Conservation (phyloP, 2,797 vertebrate genomes). For the Sebastes hubbsi region DNA sequence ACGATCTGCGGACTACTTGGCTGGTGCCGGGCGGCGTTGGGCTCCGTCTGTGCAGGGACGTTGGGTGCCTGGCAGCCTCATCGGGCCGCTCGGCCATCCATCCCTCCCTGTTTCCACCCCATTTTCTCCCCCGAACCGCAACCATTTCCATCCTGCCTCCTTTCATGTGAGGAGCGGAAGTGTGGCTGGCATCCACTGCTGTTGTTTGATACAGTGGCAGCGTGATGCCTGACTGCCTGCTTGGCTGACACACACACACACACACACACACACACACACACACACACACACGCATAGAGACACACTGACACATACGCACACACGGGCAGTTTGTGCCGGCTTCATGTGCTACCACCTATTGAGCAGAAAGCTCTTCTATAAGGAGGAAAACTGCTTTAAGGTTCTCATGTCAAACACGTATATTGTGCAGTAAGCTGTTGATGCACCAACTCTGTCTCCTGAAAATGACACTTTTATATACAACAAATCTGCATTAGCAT, state of each 20-base stretch:
- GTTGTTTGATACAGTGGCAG: conserved; percentile 71
- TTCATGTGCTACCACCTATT: conserved; percentile 33
- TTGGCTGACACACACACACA: conserved; percentile 38
- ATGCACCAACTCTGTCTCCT: neutral
- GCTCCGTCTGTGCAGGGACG: conserved; percentile 87
- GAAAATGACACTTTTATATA: neutral
- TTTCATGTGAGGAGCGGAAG: conserved; percentile 70
- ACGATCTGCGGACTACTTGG: conserved; percentile 37
- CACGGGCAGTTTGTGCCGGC: conserved; percentile 28
- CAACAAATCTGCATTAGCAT: neutral
- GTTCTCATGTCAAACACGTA: conserved; percentile 8
- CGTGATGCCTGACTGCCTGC: conserved; percentile 64
- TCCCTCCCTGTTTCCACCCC: conserved; percentile 9
- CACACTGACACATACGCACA: neutral
- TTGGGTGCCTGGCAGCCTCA: conserved; percentile 78
- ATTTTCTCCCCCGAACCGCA: neutral
- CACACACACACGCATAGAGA: neutral
- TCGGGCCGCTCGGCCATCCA: conserved; percentile 48
- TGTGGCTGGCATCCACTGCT: conserved; percentile 49
- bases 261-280: neutral
- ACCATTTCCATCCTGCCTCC: conserved; percentile 46
- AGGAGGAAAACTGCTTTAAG: conserved; percentile 28
- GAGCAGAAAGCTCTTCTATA: conserved; percentile 34
- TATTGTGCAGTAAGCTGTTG: neutral
- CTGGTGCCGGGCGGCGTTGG: conserved; percentile 34